Percentiles rank a stretch among this genome's conserved stretches.
Evolutionary conservation across 2,888 invertebrate genomes (phyloP).

Genomic region (Heteropelma amictum): DNA sequence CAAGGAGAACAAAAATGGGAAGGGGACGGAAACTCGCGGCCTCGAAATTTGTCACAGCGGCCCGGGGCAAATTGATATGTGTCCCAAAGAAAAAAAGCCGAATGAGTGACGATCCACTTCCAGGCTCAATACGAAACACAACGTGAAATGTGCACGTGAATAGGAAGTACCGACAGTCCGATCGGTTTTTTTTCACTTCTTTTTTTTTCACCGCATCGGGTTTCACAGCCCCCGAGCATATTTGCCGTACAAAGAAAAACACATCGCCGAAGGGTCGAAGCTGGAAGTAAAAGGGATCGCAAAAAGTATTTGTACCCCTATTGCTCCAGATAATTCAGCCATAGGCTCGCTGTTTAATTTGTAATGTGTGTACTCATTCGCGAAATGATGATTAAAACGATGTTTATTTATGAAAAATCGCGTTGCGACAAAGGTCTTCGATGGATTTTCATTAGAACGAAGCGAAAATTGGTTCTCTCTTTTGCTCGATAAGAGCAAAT

Average conservation of each 20-base stretch:
- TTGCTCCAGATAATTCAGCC: constrained; percentile 8
- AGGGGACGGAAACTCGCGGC: constrained; percentile 15
- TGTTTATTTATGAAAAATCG: neutral
- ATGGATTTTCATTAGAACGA: too few species aligned
- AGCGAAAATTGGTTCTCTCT: too few species aligned
- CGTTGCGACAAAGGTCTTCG: too few species aligned
- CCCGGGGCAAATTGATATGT: constrained; percentile 48
- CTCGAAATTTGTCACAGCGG: constrained; percentile 43
- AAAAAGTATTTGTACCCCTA: constrained; percentile 9
- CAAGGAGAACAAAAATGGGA: constrained; percentile 10
- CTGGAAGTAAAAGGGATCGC: constrained; percentile 1
- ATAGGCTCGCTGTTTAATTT: constrained; percentile 1
- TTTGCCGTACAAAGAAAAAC: constrained; percentile 29
- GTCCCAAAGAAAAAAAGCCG: constrained; percentile 33
- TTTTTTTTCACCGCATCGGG: neutral
- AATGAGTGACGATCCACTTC: constrained; percentile 52
- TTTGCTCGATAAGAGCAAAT: too few species aligned
- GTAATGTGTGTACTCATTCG: neutral
- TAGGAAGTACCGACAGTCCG: constrained; percentile 36
- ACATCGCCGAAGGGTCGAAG: constrained; percentile 3
- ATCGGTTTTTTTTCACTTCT: constrained; percentile 28
- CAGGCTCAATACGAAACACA: constrained; percentile 33
- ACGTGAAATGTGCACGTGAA: neutral
- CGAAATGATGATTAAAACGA: neutral
- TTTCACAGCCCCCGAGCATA: constrained; percentile 40